These are phyloP conservation scores for Andrena haemorrhoa DNA, from an alignment of 2,888 invertebrate genomes.

Conservation along the genomic window DNA sequence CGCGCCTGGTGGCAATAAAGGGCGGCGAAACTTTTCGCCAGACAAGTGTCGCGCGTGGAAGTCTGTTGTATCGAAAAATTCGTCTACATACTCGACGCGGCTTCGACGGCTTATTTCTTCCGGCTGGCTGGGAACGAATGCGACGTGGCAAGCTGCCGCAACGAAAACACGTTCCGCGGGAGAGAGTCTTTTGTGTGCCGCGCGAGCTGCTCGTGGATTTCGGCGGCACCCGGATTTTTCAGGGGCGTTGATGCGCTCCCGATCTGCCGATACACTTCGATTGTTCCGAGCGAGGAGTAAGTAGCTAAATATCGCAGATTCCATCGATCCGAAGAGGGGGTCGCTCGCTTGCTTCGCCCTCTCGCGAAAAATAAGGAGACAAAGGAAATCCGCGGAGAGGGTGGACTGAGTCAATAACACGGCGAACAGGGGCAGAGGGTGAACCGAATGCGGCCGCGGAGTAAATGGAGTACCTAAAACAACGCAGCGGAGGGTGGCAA, in stretches of 20 bases:
- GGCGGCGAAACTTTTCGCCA: conserved; percentile 35
- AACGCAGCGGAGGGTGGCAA: neutral
- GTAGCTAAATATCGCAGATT: no score
- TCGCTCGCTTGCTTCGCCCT: no score
- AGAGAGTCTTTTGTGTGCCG: conserved; percentile 21
- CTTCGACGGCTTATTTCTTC: conserved; percentile 47
- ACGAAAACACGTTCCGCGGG: conserved; percentile 39
- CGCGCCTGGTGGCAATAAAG: conserved; percentile 43
- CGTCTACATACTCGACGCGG: conserved; percentile 4
- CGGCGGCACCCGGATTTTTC: neutral
- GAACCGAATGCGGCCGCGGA: neutral
- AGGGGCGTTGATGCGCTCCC: no score
- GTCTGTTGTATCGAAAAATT: conserved; percentile 12
- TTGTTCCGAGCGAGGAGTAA: no score
- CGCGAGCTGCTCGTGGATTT: neutral
- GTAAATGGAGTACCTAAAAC: neutral
- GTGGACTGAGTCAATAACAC: conserved; percentile 2
- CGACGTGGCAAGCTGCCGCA: neutral
- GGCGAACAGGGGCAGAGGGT: neutral
- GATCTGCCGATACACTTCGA: no score
- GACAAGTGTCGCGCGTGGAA: conserved; percentile 22
- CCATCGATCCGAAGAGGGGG: neutral
- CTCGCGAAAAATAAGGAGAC: neutral
- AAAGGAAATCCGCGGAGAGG: neutral
- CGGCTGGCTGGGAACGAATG: conserved; percentile 32